Percentiles rank a stretch among this genome's conserved stretches.
Evolutionary conservation across 2,113 vertebrate genomes (phyloP).

Genomic region (Phyllostomus hastatus): DNA sequence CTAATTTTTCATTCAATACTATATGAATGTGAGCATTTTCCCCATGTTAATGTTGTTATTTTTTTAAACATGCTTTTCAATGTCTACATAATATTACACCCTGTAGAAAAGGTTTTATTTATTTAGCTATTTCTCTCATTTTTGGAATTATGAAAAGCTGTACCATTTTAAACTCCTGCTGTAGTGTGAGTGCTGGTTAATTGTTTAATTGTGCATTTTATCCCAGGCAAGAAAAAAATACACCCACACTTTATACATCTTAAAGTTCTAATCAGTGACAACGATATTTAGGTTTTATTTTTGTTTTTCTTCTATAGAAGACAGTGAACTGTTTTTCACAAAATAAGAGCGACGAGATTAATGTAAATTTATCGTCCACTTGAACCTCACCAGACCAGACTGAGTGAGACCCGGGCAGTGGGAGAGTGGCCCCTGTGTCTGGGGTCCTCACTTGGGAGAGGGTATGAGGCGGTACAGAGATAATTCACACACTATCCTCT

Average conservation of each 20-base stretch:
- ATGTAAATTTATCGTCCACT: neutral
- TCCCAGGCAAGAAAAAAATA: neutral
- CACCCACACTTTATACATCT: neutral
- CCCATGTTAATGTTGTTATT: conserved; percentile 2
- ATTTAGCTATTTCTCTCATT: neutral
- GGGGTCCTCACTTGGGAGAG: neutral
- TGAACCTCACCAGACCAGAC: neutral
- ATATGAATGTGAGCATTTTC: neutral
- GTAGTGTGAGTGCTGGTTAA: neutral
- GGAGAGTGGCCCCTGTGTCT: neutral
- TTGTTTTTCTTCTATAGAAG: neutral
- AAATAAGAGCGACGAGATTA: neutral
- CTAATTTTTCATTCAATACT: conserved; percentile 14
- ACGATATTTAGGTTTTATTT: neutral
- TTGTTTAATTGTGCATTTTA: neutral
- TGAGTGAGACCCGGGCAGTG: neutral
- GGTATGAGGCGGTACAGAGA: neutral
- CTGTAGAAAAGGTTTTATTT: neutral
- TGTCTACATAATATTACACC: neutral
- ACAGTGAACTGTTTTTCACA: neutral
- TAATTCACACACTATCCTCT: neutral
- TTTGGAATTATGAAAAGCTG: neutral
- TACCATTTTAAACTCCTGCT: neutral
- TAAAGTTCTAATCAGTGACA: neutral
- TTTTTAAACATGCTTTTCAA: neutral